Base-by-base conservation (phyloP, 1,140 invertebrate genomes). In the Catajapyx aquilonaris region DNA sequence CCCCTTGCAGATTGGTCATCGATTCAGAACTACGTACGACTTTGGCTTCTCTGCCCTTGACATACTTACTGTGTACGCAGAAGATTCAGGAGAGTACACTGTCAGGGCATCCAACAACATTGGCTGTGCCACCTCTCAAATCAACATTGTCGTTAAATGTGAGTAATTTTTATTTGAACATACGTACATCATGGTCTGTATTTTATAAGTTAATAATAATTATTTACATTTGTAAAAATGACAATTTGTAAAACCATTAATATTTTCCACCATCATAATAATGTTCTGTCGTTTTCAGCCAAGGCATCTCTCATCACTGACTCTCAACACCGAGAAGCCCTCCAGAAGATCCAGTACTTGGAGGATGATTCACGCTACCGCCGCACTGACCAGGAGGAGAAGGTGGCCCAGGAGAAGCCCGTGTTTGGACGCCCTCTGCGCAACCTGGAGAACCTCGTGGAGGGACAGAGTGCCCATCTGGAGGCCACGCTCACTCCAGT, bases 31-130 rank as follows among this genome's bases (percentile, higher is more conserved):
- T 35, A 74, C 79, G 5, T 86, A 83, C 51, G 88, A 96, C 54
- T 96, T 96, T 61, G 90, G 90, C 21, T 93, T 91, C 58, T 84
- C 88, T 30, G 77, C 87, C 42, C 60, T 97, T 30, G 88, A 95
- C 54, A 79, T 97, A 20, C 62, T 91, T 15, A 79, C 78, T 30
- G 59, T 60, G 1, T 64, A 63, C 31, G 51, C 65, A 13, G 66
- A 68, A 44, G 68, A 71, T 47, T 56, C 61, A 38, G 68, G 68
- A 10, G 51, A 56, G 13, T 61, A 62, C 40, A 52, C 49, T 9
- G 49, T 59, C 23, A 47, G 20, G 13, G 57, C 55, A 17, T 57
- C 51, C 18, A 61, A 60, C 39, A 41, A 48, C 16, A 35, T 54
- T 5, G 84, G 84, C 38, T 69, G 77, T 56, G 79, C 81, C 2